phyloP scores from a whole-genome alignment of 2,797 vertebrate species.

The Tiaroga cobitis region DNA sequence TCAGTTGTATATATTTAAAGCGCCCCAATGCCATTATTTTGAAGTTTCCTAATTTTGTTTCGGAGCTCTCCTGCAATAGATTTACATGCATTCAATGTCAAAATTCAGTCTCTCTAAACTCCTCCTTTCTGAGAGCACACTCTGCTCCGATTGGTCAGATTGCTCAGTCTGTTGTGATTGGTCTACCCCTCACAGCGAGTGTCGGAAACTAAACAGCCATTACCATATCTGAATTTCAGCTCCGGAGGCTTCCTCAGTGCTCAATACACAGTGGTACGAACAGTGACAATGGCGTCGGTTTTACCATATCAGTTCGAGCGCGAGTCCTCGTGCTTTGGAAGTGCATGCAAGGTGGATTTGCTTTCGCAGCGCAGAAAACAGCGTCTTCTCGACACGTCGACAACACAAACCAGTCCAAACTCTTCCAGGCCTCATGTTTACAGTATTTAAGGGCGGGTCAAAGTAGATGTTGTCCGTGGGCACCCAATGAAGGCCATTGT shows the following conservation, averaged over 20 bases:
- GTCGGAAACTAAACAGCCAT: neutral
- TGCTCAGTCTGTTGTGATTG: too few relatives aligned
- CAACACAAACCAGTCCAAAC: too few relatives aligned
- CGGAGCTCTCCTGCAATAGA: neutral
- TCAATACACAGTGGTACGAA: neutral
- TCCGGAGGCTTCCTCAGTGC: neutral
- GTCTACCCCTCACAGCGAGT: neutral
- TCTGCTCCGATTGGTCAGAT: neutral
- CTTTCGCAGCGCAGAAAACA: neutral
- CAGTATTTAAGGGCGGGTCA: neutral
- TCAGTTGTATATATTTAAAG: neutral
- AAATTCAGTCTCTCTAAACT: neutral
- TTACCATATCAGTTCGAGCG: neutral
- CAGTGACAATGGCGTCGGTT: neutral
- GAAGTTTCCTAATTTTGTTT: neutral
- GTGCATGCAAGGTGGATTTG: neutral
- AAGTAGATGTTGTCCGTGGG: neutral
- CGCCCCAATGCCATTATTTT: neutral
- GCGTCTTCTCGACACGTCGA: neutral
- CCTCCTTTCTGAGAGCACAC: neutral
- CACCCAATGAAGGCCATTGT: neutral
- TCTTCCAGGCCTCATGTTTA: neutral
- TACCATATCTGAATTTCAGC: neutral
- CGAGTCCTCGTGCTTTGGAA: neutral
- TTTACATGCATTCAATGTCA: neutral